phyloP scores from a whole-genome alignment of 2,797 vertebrate species.

The Basileuterus tristriatus region DNA sequence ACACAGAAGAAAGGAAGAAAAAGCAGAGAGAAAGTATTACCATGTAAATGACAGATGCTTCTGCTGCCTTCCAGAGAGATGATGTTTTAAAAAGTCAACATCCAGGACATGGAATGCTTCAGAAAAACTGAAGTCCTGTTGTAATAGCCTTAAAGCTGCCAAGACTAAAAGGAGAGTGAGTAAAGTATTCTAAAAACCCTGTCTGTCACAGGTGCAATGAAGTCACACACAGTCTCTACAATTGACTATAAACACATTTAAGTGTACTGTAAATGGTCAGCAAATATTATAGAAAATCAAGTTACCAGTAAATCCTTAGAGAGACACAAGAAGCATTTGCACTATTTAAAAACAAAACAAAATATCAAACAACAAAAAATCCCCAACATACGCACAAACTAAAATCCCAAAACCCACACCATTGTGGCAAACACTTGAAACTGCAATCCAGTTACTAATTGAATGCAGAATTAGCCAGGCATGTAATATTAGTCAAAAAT shows the following conservation, averaged over 20 bases:
- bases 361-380: not conserved
- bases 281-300: not conserved
- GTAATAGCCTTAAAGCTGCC: not conserved
- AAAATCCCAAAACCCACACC: fast-evolving
- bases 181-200: not conserved
- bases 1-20: not conserved
- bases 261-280: not conserved
- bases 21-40: not conserved
- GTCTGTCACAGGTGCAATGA: not conserved
- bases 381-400: not conserved
- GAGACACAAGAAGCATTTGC: not conserved
- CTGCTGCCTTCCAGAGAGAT: not conserved
- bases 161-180: not conserved
- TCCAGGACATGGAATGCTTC: not conserved
- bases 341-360: not conserved
- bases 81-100: not conserved
- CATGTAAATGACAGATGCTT: not conserved
- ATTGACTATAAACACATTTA: not conserved
- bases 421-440: not conserved
- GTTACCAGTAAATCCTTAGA: not conserved
- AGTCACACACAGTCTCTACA: not conserved
- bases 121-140: not conserved
- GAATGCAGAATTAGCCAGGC: not conserved
- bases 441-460: not conserved
- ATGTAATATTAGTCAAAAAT: not conserved